These are phyloP conservation scores for Casuarius casuarius DNA, from an alignment of 2,113 vertebrate genomes.

Conservation along the genomic window DNA sequence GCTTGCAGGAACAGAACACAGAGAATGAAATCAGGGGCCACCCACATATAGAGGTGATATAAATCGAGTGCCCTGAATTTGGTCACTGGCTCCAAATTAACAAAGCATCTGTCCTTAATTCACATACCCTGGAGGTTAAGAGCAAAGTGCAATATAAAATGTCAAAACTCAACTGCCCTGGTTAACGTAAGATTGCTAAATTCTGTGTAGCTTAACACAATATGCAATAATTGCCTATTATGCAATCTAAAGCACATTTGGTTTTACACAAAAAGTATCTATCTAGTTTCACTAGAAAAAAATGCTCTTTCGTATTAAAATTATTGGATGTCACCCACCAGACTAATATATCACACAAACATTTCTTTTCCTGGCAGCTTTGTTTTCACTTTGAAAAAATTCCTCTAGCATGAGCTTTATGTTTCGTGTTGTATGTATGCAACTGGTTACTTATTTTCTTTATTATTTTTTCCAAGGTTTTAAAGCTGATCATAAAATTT, in stretches of 20 bases:
- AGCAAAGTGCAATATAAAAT: not conserved
- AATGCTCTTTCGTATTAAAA: not conserved
- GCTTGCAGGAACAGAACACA: not conserved
- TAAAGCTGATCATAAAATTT: not conserved
- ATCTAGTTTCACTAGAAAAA: not conserved
- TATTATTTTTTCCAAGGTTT: not conserved
- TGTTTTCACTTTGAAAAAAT: not conserved
- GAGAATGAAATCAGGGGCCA: not conserved
- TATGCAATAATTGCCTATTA: not conserved
- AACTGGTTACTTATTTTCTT: not conserved
- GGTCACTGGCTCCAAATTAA: not conserved
- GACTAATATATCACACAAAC: not conserved
- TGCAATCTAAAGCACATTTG: not conserved
- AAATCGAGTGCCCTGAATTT: not conserved
- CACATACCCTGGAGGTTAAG: not conserved
- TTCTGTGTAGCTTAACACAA: not conserved
- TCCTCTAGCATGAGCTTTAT: not conserved
- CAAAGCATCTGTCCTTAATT: slow-evolving; percentile 4
- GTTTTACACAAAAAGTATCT: not conserved
- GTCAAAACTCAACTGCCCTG: not conserved
- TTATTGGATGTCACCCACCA: not conserved
- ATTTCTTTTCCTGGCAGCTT: not conserved
- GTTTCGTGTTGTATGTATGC: not conserved
- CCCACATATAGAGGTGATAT: not conserved
- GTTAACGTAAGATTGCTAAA: not conserved